These are phyloP conservation scores for Tinea trinotella DNA, from an alignment of 2,888 invertebrate genomes.

Conservation along the genomic window DNA sequence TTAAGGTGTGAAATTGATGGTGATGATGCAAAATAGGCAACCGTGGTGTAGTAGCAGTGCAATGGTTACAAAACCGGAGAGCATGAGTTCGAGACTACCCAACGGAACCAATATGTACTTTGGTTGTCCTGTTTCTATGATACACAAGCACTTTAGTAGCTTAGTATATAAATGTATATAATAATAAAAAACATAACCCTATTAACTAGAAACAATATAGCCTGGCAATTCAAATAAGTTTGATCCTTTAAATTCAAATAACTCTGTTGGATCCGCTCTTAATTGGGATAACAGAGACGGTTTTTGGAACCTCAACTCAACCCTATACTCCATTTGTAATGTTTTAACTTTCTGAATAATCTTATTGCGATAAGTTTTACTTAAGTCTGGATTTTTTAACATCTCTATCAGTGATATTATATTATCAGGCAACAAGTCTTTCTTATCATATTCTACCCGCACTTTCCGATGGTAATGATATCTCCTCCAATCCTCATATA, in stretches of 20 bases:
- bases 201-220: slow-evolving; percentile 30
- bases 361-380: slow-evolving; percentile 34
- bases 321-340: slow-evolving; percentile 35
- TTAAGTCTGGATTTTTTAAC: slow-evolving; percentile 35
- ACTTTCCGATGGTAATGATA: slow-evolving; percentile 25
- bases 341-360: slow-evolving; percentile 42
- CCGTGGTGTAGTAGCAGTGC: too few species aligned
- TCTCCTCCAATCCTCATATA: slow-evolving; percentile 12
- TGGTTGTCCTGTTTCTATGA: too few species aligned
- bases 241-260: slow-evolving; percentile 48
- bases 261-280: slow-evolving; percentile 40
- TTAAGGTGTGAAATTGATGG: too few species aligned
- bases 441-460: slow-evolving; percentile 37
- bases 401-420: slow-evolving; percentile 35
- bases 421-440: slow-evolving; percentile 37
- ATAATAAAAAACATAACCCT: too few species aligned
- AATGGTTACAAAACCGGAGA: too few species aligned
- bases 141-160: too few species aligned
- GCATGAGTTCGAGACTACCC: too few species aligned
- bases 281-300: slow-evolving; percentile 38
- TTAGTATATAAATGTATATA: too few species aligned
- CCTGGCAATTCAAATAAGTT: slow-evolving; percentile 47
- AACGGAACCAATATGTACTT: too few species aligned
- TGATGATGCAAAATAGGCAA: too few species aligned
- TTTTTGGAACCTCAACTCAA: slow-evolving; percentile 44